These are phyloP conservation scores for Drosophila orena DNA, from an alignment of 1,140 invertebrate species.

Conservation along the genomic window DNA sequence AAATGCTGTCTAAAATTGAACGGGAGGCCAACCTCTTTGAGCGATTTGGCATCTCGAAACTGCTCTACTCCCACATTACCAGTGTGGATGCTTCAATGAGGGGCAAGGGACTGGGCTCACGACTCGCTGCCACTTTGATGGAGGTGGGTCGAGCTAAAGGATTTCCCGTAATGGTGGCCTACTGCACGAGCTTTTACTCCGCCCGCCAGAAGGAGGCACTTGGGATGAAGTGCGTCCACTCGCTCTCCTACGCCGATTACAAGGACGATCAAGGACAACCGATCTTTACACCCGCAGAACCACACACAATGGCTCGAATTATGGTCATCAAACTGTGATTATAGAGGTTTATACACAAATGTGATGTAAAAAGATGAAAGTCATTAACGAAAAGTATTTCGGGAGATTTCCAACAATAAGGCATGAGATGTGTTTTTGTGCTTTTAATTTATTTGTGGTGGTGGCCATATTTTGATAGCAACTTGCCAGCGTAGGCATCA, in stretches of 20 bases:
- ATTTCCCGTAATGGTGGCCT: constrained; percentile 46
- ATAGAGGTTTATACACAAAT: not conserved
- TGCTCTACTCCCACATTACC: constrained; percentile 52
- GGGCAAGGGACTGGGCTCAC: constrained; percentile 43
- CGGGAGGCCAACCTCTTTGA: constrained; percentile 19
- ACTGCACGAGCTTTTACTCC: constrained; percentile 41
- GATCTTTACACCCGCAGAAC: constrained; percentile 27
- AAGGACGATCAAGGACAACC: constrained; percentile 22
- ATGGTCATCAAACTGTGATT: constrained; percentile 56
- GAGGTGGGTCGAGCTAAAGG: constrained; percentile 46
- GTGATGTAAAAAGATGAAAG: too few species aligned
- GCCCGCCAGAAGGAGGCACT: constrained; percentile 26
- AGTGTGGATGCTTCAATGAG: constrained; percentile 34
- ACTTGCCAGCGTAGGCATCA: too few species aligned
- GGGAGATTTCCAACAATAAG: too few species aligned
- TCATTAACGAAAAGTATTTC: too few species aligned
- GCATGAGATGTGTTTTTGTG: too few species aligned
- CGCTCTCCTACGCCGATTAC: constrained; percentile 35
- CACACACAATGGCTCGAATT: constrained; percentile 18
- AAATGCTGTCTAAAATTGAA: constrained; percentile 2
- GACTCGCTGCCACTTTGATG: constrained; percentile 45
- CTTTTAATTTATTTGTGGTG: too few species aligned
- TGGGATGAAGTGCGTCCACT: constrained; percentile 13
- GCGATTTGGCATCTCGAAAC: constrained; percentile 21
- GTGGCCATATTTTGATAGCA: too few species aligned